Conservation (phyloP, 2,113 vertebrate genomes). For the Mormyrus lacerda region DNA sequence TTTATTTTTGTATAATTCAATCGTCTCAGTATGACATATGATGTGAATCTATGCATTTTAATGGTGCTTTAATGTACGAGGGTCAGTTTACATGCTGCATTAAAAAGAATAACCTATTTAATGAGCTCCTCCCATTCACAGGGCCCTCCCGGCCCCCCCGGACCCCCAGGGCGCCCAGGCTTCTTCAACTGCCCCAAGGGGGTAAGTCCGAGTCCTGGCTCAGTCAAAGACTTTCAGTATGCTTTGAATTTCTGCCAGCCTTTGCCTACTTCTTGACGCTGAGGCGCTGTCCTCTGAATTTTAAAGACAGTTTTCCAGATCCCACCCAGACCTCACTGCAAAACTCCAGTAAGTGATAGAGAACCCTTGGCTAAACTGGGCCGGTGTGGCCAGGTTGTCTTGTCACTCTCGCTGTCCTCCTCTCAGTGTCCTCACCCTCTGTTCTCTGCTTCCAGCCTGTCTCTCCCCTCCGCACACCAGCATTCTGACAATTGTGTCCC, state of each 20-base stretch:
- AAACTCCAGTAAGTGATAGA: conserved; percentile 74
- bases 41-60: not conserved
- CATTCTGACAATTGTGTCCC: not conserved
- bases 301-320: conserved; percentile 81
- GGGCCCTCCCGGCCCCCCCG: conserved; percentile 78
- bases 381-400: not conserved
- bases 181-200: conserved; percentile 77
- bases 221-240: not conserved
- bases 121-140: conserved; percentile 31
- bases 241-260: conserved; percentile 29
- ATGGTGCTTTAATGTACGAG: not conserved
- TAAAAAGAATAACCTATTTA: not conserved
- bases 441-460: not conserved
- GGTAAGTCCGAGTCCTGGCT: conserved; percentile 65
- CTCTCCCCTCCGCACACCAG: not conserved
- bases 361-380: not conserved
- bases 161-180: conserved; percentile 76
- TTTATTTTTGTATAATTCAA: not conserved
- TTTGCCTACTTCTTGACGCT: not conserved
- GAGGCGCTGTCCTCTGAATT: conserved; percentile 41
- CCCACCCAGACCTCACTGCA: conserved; percentile 83
- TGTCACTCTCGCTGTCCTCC: not conserved
- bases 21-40: not conserved
- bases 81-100: not conserved
- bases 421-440: not conserved